These are phyloP conservation scores for Lepilemur ruficaudatus DNA, from an alignment of 2,797 vertebrate species.

Conservation along the genomic window DNA sequence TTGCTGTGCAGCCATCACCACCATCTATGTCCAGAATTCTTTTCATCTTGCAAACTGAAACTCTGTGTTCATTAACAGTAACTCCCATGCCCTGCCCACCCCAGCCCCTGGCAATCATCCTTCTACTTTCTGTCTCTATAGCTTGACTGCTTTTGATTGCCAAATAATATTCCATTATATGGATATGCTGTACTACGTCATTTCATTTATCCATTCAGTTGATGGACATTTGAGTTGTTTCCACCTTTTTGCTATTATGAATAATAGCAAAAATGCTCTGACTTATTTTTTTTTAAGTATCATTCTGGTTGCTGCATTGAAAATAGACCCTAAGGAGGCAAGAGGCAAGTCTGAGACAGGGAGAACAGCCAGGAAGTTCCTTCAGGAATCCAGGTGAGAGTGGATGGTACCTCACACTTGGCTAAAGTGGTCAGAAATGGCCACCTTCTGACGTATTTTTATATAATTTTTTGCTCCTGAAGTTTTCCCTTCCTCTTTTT, in stretches of 20 bases:
- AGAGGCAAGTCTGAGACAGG: not conserved
- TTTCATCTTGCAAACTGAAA: not conserved
- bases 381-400: not conserved
- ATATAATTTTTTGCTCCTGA: not conserved
- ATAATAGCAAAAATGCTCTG: not conserved
- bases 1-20: not conserved
- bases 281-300: not conserved
- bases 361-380: not conserved
- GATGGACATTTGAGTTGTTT: not conserved
- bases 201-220: not conserved
- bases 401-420: rapidly evolving
- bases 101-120: not conserved
- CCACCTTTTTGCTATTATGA: not conserved
- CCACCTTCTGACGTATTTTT: not conserved
- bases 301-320: not conserved
- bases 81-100: not conserved
- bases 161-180: not conserved
- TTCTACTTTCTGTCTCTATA: not conserved
- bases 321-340: not conserved
- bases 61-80: not conserved
- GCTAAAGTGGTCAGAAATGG: not conserved
- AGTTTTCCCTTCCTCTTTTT: not conserved
- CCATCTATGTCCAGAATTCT: not conserved
- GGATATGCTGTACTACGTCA: not conserved
- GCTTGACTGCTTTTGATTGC: not conserved